Base-by-base conservation (phyloP, 2,113 vertebrate species). In the Trematocara nigrifrons region DNA sequence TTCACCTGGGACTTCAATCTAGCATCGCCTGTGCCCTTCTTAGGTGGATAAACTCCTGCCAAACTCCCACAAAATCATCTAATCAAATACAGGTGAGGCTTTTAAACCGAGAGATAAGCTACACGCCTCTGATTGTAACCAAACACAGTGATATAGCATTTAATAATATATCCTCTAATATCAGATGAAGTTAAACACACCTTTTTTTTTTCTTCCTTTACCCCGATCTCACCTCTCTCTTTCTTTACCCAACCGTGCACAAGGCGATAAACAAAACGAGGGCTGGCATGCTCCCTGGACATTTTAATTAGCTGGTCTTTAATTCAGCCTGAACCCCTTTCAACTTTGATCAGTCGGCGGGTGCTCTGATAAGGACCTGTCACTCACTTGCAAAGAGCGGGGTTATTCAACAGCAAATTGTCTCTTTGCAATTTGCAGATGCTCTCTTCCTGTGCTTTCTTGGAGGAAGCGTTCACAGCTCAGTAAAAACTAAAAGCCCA, bases 271-370 rank as follows among this genome's bases (percentile, higher is more conserved):
- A 89, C 86, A 51, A 88, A 93, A 90, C 38, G 80, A 86, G 80
- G 40, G 22, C 84, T 88, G 77, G 71, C 91, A 64, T 94, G 91
- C 93, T 94, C 93, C 88, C 91, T 84, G 92, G 95, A 96, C 94
- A 94, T 96, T 96, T 96, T 95, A 96, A 97, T 96, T 95, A 96
- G 93, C 92, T 89, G 18, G 83, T 94, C 92, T 95, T 96, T 96
- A 96, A 96, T 96, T 95, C 94, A 91, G 78, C 83, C 92, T 96
- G 95, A 96, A 95, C 95, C 94, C 85, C 79, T 93, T 94, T 96
- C 92, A 95, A 94, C 92, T 96, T 82, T 93, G 94, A 96, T 96
- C 93, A 95, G 90, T 90, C 64, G 51, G 91, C 53, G 59, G 79
- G 82, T 71, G 91, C 74, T 22, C 84, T 87, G 96, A 96, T 96